Conservation (phyloP, 2,888 invertebrate species). For the Dilophus febrilis region DNA sequence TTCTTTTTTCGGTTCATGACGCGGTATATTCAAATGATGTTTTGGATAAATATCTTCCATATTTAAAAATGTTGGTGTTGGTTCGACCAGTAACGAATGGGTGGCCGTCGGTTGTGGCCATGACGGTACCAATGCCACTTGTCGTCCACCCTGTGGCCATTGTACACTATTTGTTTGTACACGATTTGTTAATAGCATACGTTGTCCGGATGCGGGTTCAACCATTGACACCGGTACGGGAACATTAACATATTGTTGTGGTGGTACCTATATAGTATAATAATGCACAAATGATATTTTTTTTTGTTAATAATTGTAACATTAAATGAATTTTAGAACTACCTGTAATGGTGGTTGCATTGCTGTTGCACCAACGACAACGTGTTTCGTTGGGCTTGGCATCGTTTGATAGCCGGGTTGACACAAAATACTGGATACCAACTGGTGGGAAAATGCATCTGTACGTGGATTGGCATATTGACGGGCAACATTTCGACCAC, state of each 20-base stretch:
- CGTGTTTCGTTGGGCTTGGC: slow-evolving; percentile 42
- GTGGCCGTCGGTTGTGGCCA: slow-evolving; percentile 63
- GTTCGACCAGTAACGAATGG: slow-evolving; percentile 59
- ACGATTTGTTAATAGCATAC: slow-evolving; percentile 51
- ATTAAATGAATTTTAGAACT: not conserved
- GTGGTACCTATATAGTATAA: slow-evolving; percentile 36
- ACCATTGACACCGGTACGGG: slow-evolving; percentile 76
- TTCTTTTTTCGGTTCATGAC: slow-evolving; percentile 39
- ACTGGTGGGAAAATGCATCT: slow-evolving; percentile 77
- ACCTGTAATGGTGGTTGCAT: slow-evolving; percentile 31
- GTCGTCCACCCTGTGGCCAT: slow-evolving; percentile 37
- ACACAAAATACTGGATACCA: slow-evolving; percentile 87
- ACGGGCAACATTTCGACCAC: slow-evolving; percentile 45
- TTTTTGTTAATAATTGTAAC: not conserved
- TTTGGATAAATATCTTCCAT: slow-evolving; percentile 37
- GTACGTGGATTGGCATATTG: slow-evolving; percentile 50
- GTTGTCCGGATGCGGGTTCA: slow-evolving; percentile 62
- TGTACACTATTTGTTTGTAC: slow-evolving; percentile 31
- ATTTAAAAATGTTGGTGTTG: slow-evolving; percentile 54
- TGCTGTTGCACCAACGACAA: slow-evolving; percentile 35
- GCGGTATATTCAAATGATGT: slow-evolving; percentile 41
- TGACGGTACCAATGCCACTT: slow-evolving; percentile 68
- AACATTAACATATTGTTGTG: slow-evolving; percentile 65
- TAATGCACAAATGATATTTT: not conserved
- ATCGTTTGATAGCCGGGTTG: slow-evolving; percentile 78